phyloP scores from a whole-genome alignment of 2,797 vertebrate species.

The Pseudochirops cupreus region DNA sequence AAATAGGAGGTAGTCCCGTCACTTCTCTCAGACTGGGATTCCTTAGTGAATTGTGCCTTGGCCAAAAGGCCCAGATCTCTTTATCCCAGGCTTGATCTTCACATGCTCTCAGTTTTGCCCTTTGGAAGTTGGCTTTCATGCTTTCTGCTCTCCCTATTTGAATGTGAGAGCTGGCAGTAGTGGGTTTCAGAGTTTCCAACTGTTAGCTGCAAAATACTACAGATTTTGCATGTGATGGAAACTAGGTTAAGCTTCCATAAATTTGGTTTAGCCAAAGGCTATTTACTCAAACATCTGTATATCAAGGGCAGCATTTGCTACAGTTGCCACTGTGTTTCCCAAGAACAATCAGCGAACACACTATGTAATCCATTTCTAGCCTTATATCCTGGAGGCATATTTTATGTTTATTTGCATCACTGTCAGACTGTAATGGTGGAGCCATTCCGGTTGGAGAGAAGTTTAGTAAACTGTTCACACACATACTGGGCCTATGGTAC shows the following conservation, averaged over 20 bases:
- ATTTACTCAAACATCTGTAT: slow-evolving; percentile 22
- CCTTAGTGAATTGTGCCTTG: not conserved
- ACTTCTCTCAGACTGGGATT: not conserved
- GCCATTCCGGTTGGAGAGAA: slow-evolving; percentile 51
- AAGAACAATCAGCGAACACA: slow-evolving; percentile 66
- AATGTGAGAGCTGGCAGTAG: not conserved
- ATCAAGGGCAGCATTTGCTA: slow-evolving; percentile 42
- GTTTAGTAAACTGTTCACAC: slow-evolving; percentile 33
- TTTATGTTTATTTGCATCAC: slow-evolving; percentile 70
- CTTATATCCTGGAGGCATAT: slow-evolving; percentile 73
- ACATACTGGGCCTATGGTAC: not conserved
- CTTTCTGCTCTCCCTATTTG: not conserved
- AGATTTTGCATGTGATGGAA: slow-evolving; percentile 44
- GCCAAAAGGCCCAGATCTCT: not conserved
- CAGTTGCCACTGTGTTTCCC: slow-evolving; percentile 52
- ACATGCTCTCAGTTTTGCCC: not conserved
- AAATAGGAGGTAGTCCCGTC: not conserved
- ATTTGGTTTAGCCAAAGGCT: slow-evolving; percentile 60
- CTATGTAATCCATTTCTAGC: slow-evolving; percentile 66
- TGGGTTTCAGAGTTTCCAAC: slow-evolving; percentile 5
- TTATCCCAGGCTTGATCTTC: not conserved
- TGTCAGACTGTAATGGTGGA: slow-evolving; percentile 64
- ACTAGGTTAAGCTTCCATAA: slow-evolving; percentile 47
- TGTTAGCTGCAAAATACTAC: slow-evolving; percentile 42
- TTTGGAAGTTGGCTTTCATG: slow-evolving; percentile 42